These are phyloP conservation scores for Habropoda laboriosa DNA, from an alignment of 1,140 invertebrate species.

Conservation along the genomic window DNA sequence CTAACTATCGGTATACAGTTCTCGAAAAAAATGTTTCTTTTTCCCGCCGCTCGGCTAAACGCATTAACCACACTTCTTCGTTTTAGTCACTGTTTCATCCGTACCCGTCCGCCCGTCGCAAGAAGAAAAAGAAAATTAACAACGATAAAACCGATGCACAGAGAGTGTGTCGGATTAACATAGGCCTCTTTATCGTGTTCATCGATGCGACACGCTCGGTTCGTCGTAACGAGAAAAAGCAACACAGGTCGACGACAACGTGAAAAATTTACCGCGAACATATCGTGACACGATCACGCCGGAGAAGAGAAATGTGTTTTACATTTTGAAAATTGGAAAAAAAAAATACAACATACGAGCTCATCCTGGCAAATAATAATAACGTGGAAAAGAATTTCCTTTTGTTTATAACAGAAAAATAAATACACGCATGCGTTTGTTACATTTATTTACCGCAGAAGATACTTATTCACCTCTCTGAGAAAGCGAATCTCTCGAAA, in stretches of 20 bases:
- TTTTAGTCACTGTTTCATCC: slow-evolving; percentile 27
- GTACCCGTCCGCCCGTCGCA: slow-evolving; percentile 30
- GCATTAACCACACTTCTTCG: slow-evolving; percentile 31
- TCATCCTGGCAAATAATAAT: background rate
- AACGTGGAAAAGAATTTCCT: background rate
- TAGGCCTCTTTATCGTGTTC: slow-evolving; percentile 45
- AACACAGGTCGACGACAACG: slow-evolving; percentile 8
- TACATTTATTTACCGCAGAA: background rate
- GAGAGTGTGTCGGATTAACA: slow-evolving; percentile 41
- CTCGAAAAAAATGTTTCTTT: slow-evolving; percentile 61
- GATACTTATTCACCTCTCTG: background rate
- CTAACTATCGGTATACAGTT: slow-evolving; percentile 68
- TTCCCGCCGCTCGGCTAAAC: slow-evolving; percentile 32
- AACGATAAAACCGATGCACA: slow-evolving; percentile 8
- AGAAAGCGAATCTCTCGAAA: background rate
- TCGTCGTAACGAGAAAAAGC: slow-evolving; percentile 20
- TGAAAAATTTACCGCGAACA: background rate
- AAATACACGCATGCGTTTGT: background rate
- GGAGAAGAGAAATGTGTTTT: too few relatives aligned
- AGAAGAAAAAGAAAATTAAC: background rate
- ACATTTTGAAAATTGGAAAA: too few relatives aligned
- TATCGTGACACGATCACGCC: background rate
- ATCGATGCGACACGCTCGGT: background rate
- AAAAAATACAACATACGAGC: background rate
- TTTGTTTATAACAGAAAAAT: background rate